A percentile compares a stretch with the other conserved stretches of the same genome.
Conservation (phyloP, 1,140 invertebrate genomes). For the Euschistus heros region DNA sequence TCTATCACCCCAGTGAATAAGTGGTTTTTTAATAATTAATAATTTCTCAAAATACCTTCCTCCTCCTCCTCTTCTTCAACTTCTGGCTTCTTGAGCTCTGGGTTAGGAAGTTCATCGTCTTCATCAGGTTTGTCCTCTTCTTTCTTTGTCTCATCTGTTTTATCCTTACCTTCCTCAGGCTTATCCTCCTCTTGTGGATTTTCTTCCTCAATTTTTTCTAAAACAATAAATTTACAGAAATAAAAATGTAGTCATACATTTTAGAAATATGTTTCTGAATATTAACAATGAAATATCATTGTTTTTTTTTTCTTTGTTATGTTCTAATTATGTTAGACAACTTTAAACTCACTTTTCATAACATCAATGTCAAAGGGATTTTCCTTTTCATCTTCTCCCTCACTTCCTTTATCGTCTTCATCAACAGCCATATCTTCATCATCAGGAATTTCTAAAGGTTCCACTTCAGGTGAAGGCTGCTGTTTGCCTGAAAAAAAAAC, state of each 20-base stretch:
- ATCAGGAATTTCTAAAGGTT: slow-evolving; percentile 67
- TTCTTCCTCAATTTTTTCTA: slow-evolving; percentile 8
- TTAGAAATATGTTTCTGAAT: neutral
- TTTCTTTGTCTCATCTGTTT: slow-evolving; percentile 18
- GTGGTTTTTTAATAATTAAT: too few species aligned
- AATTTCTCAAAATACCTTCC: slow-evolving; percentile 30
- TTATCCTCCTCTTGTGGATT: slow-evolving; percentile 25
- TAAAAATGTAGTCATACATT: neutral
- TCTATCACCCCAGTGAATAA: too few species aligned
- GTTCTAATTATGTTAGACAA: neutral
- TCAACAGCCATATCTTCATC: slow-evolving; percentile 80
- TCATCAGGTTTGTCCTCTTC: slow-evolving; percentile 38
- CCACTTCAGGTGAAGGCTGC: slow-evolving; percentile 61
- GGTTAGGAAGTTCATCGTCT: slow-evolving; percentile 37
- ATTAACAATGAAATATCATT: neutral
- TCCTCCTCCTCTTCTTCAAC: slow-evolving; percentile 46
- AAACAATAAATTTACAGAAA: neutral
- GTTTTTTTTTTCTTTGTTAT: neutral
- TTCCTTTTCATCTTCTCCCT: slow-evolving; percentile 46
- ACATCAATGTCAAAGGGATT: slow-evolving; percentile 75
- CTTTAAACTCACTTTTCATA: slow-evolving; percentile 45
- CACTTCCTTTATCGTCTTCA: slow-evolving; percentile 42
- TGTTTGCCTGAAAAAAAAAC: slow-evolving; percentile 40
- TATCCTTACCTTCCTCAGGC: slow-evolving; percentile 24
- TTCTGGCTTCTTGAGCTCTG: slow-evolving; percentile 31